Conservation (phyloP, 2,888 invertebrate species). For the Heliconius cydno region DNA sequence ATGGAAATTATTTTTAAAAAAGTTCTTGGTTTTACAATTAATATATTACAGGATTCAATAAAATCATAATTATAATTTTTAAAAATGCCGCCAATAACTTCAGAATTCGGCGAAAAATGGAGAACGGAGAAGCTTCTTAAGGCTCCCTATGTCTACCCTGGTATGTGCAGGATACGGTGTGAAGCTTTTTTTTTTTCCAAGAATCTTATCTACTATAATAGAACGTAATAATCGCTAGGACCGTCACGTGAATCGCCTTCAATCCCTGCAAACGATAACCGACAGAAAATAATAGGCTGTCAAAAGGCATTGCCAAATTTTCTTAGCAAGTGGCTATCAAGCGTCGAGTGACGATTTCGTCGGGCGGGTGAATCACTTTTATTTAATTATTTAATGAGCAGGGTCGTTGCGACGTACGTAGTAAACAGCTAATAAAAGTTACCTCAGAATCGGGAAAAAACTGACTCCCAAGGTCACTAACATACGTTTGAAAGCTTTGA, state of each 20-base stretch:
- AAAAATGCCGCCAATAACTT: too few species aligned
- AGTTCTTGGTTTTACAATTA: too few species aligned
- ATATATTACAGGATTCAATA: too few species aligned
- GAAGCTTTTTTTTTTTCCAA: too few species aligned
- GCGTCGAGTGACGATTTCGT: conserved; percentile 70
- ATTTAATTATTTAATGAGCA: conserved; percentile 76
- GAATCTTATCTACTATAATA: conserved; percentile 7
- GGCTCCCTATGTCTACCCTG: too few species aligned
- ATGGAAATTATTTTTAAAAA: too few species aligned
- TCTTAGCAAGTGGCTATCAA: conserved; percentile 62
- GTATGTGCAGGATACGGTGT: too few species aligned
- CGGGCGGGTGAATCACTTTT: conserved; percentile 70
- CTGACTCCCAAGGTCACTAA: background rate
- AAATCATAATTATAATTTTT: too few species aligned
- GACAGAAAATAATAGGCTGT: conserved; percentile 80
- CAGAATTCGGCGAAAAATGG: too few species aligned
- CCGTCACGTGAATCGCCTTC: conserved; percentile 70
- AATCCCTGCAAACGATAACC: conserved; percentile 69
- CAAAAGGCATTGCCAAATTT: conserved; percentile 78
- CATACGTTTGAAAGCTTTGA: background rate
- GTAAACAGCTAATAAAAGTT: conserved; percentile 39
- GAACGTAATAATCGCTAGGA: conserved; percentile 11
- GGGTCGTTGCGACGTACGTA: conserved; percentile 40
- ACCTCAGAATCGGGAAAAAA: conserved; percentile 6
- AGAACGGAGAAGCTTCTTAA: too few species aligned